Evolutionary conservation across 2,888 invertebrate genomes (phyloP), one percentile per base, ranked within the genome.

Genomic region (Eucera pruinosa): DNA sequence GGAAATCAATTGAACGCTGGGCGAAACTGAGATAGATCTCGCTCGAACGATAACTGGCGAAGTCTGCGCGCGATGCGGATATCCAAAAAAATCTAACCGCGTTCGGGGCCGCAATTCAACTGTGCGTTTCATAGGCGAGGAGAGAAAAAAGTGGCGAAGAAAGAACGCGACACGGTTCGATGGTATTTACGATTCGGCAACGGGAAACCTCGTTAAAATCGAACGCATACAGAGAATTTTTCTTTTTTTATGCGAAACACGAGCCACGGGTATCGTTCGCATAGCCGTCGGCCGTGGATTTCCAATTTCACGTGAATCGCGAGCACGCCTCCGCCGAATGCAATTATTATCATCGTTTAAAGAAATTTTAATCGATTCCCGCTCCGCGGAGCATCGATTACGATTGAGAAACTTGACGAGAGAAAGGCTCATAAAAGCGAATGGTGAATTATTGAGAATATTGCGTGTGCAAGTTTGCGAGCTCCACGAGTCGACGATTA

Each of bases 1-100:
- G 84, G 78, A 84, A 84, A 84, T 83, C 83, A 76, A 84, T 84
- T 67, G 73, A 55, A 79, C 81, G 33, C 48, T 54, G 20, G 33
- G 33, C 18, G 50, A 45, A 39, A 52, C 15, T 41, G 48, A 55
- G 65, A 72, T 78, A 61, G 48, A 54, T 80, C 61, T 75, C n/a
- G n/a, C n/a, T n/a, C n/a, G n/a, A n/a, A n/a, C n/a, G n/a, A n/a
- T n/a, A n/a, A n/a, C n/a, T n/a, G n/a, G n/a, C n/a, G n/a, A n/a
- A n/a, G n/a, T n/a, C n/a, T n/a, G n/a, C n/a, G n/a, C n/a, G 18
- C 11, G 33, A 7, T 11, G n/a, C 11, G 43, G n/a, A n/a, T n/a
- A n/a, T 9, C 33, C n/a, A 23, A 54, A 69, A 60, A 69, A 58
- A 33, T 48, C 33, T 9, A n/a, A n/a, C n/a, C n/a, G n/a, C n/a